Base-by-base conservation (phyloP, 2,113 vertebrate species). In the Oncorhynchus clarkii region DNA sequence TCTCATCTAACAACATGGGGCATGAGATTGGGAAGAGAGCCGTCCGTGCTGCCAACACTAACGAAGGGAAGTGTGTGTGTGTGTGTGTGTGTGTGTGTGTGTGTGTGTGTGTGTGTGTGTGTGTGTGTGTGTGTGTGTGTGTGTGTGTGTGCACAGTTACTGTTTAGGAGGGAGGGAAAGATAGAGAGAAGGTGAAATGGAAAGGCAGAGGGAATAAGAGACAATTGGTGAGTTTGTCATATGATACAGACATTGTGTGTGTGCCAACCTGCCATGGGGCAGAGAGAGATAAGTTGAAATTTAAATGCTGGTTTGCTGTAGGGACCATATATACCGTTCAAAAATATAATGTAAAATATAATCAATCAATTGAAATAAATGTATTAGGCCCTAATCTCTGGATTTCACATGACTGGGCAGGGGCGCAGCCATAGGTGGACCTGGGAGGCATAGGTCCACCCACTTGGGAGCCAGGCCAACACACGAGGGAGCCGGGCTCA, bases 101-200 rank as follows among this genome's bases (percentile, higher is more conserved):
- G 67, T 70, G 34, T 70, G 31, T 70, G 68, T 22, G 34, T 54
- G 49, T 31, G 48, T 71, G 51, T 29, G 70, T 71, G 70, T 71
- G 70, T 48, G 31, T 70, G 18, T 70, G 67, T 70, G 34, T 70
- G 34, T 70, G 68, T 22, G 34, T 31, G 48, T 71, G 51, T 29
- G 69, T 34, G 26, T 68, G 13, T 57, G 51, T 57, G 51, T 18
- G 51, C 5, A 2, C 39, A 39, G 8, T 39, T 39, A 39, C 39
- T 39, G 51, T 57, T 13, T 57, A 39, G 39, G 39, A 39, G 8
- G 34, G 39, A 39, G 39, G 8, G 39, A 39, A 39, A 39, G 8
- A 7, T 39, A 39, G 39, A 2, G 39, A 39, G 39, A 48, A 70
- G 20, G 45, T 20, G 12, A 34, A 39, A 16, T 31, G 27, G 7